phyloP scores from a whole-genome alignment of 2,888 invertebrate genomes.

The Anoncus sp. region DNA sequence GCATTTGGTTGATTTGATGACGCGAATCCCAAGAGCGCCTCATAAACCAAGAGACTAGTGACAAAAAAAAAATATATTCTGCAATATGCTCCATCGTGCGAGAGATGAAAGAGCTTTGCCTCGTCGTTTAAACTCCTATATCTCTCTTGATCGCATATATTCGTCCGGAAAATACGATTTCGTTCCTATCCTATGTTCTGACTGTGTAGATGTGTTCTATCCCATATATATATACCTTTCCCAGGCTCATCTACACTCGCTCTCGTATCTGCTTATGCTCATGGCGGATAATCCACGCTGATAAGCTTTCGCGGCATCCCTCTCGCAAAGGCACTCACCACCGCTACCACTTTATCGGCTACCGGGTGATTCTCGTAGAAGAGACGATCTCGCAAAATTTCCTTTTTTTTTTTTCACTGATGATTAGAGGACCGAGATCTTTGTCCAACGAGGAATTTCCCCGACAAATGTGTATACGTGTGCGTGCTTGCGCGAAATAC shows the following conservation, averaged over 20 bases:
- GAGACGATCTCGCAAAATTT: slow-evolving; percentile 10
- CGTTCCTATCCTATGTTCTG: slow-evolving; percentile 29
- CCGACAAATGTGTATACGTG: slow-evolving; percentile 1
- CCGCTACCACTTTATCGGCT: slow-evolving; percentile 6
- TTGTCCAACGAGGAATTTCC: slow-evolving; percentile 41
- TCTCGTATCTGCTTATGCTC: slow-evolving; percentile 53
- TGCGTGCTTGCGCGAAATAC: not conserved
- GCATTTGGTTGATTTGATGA: not conserved
- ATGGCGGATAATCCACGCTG: slow-evolving; percentile 57
- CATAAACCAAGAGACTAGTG: not conserved
- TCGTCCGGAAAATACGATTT: slow-evolving; percentile 42
- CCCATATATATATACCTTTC: slow-evolving; percentile 7
- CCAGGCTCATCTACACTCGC: not conserved
- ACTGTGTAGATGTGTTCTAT: not conserved
- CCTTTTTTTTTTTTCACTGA: slow-evolving; percentile 48
- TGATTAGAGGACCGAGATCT: slow-evolving; percentile 15
- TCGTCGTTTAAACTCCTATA: slow-evolving; percentile 27
- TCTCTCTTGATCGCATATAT: slow-evolving; percentile 21
- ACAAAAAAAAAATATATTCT: slow-evolving; percentile 12
- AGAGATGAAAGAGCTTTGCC: slow-evolving; percentile 50
- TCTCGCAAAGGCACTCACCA: slow-evolving; percentile 29
- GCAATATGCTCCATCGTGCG: slow-evolving; percentile 36
- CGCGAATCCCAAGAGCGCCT: not conserved
- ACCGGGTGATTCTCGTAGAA: slow-evolving; percentile 6
- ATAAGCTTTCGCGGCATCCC: slow-evolving; percentile 55